Conservation (phyloP, 2,113 vertebrate species). For the chimpanzee (Pan troglodytes) region DNA sequence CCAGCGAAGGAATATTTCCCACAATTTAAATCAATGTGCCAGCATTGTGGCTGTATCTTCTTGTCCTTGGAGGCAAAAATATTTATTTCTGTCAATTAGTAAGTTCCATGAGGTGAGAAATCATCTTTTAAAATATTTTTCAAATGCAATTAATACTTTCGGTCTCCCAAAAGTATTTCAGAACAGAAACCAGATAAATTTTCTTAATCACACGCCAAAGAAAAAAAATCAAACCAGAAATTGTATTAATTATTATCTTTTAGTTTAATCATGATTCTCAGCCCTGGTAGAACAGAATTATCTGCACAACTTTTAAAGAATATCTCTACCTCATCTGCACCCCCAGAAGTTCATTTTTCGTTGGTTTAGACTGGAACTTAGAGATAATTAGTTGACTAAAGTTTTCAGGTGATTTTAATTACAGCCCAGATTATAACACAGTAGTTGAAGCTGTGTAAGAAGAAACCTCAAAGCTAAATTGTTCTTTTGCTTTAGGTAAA, state of each 20-base stretch:
- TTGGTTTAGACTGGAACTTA: background rate
- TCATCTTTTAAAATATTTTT: constrained; percentile 29
- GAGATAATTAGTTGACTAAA: background rate
- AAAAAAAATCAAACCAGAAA: background rate
- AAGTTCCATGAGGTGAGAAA: constrained; percentile 24
- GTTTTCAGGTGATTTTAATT: background rate
- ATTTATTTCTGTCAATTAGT: constrained; percentile 17
- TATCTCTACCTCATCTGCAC: background rate
- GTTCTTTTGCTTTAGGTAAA: background rate
- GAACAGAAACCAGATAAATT: background rate
- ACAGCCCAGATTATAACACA: background rate
- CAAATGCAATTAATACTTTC: background rate
- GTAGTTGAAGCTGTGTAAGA: background rate
- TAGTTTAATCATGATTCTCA: background rate
- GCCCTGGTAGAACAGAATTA: background rate
- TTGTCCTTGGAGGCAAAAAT: background rate
- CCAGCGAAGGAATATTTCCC: background rate
- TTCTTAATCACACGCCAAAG: constrained; percentile 36
- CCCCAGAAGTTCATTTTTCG: background rate
- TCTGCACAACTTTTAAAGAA: background rate
- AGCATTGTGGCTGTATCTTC: background rate
- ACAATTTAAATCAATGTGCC: background rate
- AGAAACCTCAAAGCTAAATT: background rate
- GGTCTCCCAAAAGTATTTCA: background rate
- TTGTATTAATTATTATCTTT: background rate